Evolutionary conservation across 2,888 invertebrate genomes (phyloP).

Genomic region (Andrena haemorrhoa): DNA sequence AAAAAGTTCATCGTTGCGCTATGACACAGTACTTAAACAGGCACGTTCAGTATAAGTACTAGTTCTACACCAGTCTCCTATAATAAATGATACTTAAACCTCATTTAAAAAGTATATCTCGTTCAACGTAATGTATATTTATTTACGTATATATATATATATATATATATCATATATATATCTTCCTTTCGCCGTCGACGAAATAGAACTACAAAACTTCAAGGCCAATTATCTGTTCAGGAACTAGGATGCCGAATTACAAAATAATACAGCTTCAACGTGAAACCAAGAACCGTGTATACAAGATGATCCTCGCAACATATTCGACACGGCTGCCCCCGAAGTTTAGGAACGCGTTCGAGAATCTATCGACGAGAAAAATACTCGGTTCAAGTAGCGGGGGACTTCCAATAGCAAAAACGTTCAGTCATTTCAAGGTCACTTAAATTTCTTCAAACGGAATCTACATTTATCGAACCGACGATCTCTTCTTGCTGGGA

Average conservation of each 20-base stretch:
- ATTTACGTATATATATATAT: constrained; percentile 40
- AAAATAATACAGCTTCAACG: constrained; percentile 57
- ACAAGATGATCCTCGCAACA: constrained; percentile 12
- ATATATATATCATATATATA: constrained; percentile 31
- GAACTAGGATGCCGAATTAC: constrained; percentile 65
- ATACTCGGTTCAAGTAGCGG: neutral
- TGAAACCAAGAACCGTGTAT: constrained; percentile 31
- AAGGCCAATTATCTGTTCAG: constrained; percentile 65
- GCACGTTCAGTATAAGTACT: constrained; percentile 63
- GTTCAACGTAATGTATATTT: constrained; percentile 48
- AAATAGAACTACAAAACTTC: constrained; percentile 52
- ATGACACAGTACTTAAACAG: constrained; percentile 56
- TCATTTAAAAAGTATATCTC: constrained; percentile 43
- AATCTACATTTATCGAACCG: neutral
- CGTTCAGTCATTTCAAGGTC: neutral
- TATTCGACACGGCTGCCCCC: neutral
- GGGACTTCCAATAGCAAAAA: neutral
- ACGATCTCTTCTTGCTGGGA: neutral
- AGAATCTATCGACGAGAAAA: neutral
- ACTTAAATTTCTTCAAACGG: neutral
- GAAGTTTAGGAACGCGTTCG: neutral
- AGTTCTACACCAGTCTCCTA: constrained; percentile 60
- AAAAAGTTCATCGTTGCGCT: constrained; percentile 23
- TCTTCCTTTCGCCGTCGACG: constrained; percentile 9
- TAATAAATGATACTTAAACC: constrained; percentile 47